Percentiles rank a stretch among this genome's conserved stretches.
Evolutionary conservation across 2,888 invertebrate genomes (phyloP).

Genomic region (Mesopsocus fuscifrons): DNA sequence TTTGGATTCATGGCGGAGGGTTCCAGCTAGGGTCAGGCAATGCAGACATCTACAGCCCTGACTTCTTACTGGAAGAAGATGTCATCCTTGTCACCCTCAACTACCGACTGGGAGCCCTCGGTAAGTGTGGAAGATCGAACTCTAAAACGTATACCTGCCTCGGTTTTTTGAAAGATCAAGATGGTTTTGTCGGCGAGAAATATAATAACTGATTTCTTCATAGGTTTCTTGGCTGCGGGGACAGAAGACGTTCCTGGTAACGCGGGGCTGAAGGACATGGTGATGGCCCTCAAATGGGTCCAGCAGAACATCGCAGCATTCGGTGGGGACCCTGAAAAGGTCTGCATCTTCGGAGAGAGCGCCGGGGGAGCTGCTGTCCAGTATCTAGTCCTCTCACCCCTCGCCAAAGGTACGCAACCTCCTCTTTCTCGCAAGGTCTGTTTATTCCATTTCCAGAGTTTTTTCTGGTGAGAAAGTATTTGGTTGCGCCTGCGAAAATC

Average conservation of each 20-base stretch:
- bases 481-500: too few relatives aligned
- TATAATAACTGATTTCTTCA: too few relatives aligned
- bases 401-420: conserved; percentile 22
- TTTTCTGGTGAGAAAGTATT: too few relatives aligned
- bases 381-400: conserved; percentile 29
- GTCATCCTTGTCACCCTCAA: conserved; percentile 20
- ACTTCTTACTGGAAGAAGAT: conserved; percentile 19
- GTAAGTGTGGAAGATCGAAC: conserved; percentile 16
- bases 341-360: conserved; percentile 32
- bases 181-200: too few relatives aligned
- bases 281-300: conserved; percentile 31
- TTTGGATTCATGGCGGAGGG: conserved; percentile 20
- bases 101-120: conserved; percentile 20
- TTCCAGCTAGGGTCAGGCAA: conserved; percentile 18
- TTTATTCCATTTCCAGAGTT: too few relatives aligned
- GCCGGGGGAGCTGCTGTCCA: conserved; percentile 30
- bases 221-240: conserved; percentile 5
- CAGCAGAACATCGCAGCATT: conserved; percentile 29
- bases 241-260: conserved; percentile 27
- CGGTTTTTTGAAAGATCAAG: too few relatives aligned
- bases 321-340: conserved; percentile 31
- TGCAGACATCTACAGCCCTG: conserved; percentile 16
- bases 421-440: too few relatives aligned
- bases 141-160: too few relatives aligned
- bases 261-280: conserved; percentile 32